Base-by-base conservation (phyloP, 2,888 invertebrate genomes). In the Euplexia lucipara region DNA sequence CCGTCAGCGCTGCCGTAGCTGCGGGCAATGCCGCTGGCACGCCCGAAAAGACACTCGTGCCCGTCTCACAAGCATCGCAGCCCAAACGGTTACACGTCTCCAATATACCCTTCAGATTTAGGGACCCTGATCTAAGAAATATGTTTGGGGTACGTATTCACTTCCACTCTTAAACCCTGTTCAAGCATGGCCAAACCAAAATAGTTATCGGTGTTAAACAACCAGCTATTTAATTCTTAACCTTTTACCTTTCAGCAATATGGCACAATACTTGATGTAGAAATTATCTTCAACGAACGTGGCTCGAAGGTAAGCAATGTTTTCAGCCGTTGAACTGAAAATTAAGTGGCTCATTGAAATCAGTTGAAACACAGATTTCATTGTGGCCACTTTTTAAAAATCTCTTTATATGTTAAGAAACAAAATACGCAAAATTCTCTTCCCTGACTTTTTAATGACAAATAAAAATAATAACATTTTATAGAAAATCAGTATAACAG, bases 231-330 rank as follows among this genome's bases (percentile, higher is more conserved):
- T 89, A 90, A 90, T 83, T 72, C 79, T 45, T 74, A 71, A 83
- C 82, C 79, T 93, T 94, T 95, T 95, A 88, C 90, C 92, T 97
- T 97, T 91, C 97, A 99, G 99, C 99, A 99, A 98, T 99, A 98
- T 96, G 99, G 99, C 92, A 97, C 98, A 90, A 99, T 99, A 93
- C 97, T 99, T 95, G 99, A 99, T 96, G 99, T 99, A 95, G 99
- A 99, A 97, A 99, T 99, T 90, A 99, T 99, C 95, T 99, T 99
- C 97, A 99, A 99, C 96, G 99, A 99, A 96, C 97, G 99, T 86
- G 99, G 99, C 95, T 99, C 99, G 87, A 99, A 99, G 99, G 99
- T 99, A 98, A 97, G 98, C 93, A 87, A 75, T 78, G 70, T 82
- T 86, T 75, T 65, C 70, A 77, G 75, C 76, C 63, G 64, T 65